Percentiles rank a stretch among this genome's conserved stretches.
Evolutionary conservation across 2,888 invertebrate genomes (phyloP).

Genomic region (Steinernema carpocapsae): DNA sequence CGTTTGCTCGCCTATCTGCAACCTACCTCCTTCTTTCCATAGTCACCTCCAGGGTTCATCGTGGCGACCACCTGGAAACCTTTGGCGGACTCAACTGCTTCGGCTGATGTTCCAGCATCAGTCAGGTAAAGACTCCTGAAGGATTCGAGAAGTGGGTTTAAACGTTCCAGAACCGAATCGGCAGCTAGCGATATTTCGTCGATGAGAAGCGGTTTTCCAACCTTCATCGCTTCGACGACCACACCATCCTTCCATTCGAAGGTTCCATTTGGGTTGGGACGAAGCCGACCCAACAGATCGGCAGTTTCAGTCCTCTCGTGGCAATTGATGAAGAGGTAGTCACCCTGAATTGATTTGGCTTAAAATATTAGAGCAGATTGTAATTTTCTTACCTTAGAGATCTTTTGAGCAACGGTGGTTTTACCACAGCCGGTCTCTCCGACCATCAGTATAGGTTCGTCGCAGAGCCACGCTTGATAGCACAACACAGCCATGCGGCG

Average conservation of each 20-base stretch:
- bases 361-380: not conserved
- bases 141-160: conserved; percentile 92
- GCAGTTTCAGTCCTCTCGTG: conserved; percentile 98
- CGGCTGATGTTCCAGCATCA: conserved; percentile 78
- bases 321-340: conserved; percentile 84
- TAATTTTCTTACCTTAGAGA: conserved; percentile 37
- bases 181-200: conserved; percentile 98
- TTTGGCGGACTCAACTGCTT: conserved; percentile 74
- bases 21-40: conserved; percentile 89
- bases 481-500: conserved; percentile 76
- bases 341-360: conserved; percentile 73
- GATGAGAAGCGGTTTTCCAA: conserved; percentile 86
- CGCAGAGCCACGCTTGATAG: conserved; percentile 79
- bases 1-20: not conserved
- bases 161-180: conserved; percentile 82
- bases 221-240: conserved; percentile 85
- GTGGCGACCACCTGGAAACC: conserved; percentile 91
- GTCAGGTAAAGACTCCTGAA: conserved; percentile 87
- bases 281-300: conserved; percentile 91
- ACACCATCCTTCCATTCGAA: conserved; percentile 93
- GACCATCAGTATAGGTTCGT: conserved; percentile 91
- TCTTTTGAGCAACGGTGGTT: conserved; percentile 56
- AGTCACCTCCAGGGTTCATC: conserved; percentile 99
- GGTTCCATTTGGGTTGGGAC: conserved; percentile 77
- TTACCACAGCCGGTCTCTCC: conserved; percentile 84